A percentile compares a stretch with the other conserved stretches of the same genome.
phyloP scores from a whole-genome alignment of 2,113 vertebrate genomes.

The Hippocampus abdominalis region DNA sequence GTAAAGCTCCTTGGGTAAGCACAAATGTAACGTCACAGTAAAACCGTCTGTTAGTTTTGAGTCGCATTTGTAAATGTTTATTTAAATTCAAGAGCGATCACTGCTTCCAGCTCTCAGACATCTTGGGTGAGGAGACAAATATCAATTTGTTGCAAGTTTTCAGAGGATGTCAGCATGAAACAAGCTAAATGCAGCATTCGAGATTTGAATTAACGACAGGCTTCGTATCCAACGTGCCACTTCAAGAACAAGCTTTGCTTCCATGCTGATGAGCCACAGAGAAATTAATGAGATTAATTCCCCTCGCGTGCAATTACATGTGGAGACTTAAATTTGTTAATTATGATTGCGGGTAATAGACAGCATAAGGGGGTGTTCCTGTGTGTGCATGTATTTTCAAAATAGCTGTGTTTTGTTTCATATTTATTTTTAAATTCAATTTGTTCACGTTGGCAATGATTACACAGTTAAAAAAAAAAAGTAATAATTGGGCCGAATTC shows the following conservation, averaged over 20 bases:
- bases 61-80: slow-evolving; percentile 5
- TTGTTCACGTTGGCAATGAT: neutral
- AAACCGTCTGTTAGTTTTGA: neutral
- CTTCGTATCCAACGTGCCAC: slow-evolving; percentile 1
- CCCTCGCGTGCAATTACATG: slow-evolving; percentile 44
- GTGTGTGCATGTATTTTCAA: neutral
- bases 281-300: slow-evolving; percentile 59
- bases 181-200: slow-evolving; percentile 24
- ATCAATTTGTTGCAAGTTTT: slow-evolving; percentile 37
- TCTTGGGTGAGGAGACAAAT: slow-evolving; percentile 8
- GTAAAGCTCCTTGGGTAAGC: neutral
- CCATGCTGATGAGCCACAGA: slow-evolving; percentile 31
- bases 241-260: slow-evolving; percentile 4
- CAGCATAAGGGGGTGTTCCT: neutral
- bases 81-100: slow-evolving; percentile 33
- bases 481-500: too few species aligned
- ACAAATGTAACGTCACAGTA: neutral
- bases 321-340: slow-evolving; percentile 45
- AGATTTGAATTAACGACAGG: slow-evolving; percentile 24
- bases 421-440: slow-evolving; percentile 12
- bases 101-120: slow-evolving; percentile 3
- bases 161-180: slow-evolving; percentile 33
- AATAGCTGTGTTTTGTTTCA: neutral
- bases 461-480: too few species aligned
- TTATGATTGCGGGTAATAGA: slow-evolving; percentile 34